These are phyloP conservation scores for Poecile montanus DNA, from an alignment of 2,797 vertebrate genomes.

Conservation along the genomic window DNA sequence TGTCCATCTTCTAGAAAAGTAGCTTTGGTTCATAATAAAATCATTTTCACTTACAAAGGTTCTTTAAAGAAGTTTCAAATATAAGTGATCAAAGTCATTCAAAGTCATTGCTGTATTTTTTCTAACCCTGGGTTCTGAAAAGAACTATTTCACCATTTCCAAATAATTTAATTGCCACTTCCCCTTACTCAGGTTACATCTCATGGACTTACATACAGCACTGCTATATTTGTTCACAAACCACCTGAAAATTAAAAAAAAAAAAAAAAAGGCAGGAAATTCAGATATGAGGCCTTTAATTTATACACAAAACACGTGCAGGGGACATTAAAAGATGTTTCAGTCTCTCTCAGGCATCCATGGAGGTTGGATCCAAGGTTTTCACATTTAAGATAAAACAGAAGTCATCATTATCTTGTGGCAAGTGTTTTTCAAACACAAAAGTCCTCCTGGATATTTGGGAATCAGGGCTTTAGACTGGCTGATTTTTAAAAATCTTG, in stretches of 20 bases:
- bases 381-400: neutral
- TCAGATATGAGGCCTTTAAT: neutral
- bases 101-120: neutral
- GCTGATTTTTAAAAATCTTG: neutral
- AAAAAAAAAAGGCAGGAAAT: neutral
- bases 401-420: neutral
- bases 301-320: neutral
- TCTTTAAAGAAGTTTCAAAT: neutral
- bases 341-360: neutral
- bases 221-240: neutral
- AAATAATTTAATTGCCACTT: neutral
- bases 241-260: neutral
- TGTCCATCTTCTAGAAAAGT: neutral
- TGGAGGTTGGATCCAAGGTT: neutral
- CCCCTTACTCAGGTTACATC: neutral
- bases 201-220: neutral
- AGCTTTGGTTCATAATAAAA: neutral
- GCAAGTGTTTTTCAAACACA: neutral
- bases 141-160: neutral
- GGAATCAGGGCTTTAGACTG: neutral
- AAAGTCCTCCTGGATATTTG: neutral
- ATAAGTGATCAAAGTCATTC: neutral
- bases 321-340: neutral
- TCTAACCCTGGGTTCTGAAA: neutral
- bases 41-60: neutral